A percentile compares a stretch with the other conserved stretches of the same genome.
phyloP scores from a whole-genome alignment of 2,888 invertebrate genomes.

The Cataglyphis livida region DNA sequence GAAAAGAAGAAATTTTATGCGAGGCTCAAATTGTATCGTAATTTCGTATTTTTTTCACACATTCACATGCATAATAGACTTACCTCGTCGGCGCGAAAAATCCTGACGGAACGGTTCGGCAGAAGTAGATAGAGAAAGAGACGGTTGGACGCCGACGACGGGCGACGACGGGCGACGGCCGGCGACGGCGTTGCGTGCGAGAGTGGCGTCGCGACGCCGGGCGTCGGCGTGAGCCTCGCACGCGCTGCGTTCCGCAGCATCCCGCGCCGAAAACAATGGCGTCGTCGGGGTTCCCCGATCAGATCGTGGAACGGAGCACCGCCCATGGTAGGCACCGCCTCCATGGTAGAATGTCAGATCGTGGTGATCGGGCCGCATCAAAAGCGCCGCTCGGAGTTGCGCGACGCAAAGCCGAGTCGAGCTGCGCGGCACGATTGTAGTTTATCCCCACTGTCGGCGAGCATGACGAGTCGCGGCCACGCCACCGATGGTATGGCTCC shows the following conservation, averaged over 20 bases:
- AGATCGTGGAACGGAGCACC: constrained; percentile 78
- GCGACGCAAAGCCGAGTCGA: constrained; percentile 62
- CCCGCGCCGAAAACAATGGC: constrained; percentile 79
- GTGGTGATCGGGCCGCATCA: constrained; percentile 67
- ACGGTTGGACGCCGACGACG: constrained; percentile 63
- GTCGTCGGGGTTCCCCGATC: constrained; percentile 68
- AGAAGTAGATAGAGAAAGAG: constrained; percentile 59
- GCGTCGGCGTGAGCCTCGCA: constrained; percentile 77
- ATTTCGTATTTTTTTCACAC: constrained; percentile 23
- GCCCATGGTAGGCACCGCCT: constrained; percentile 81
- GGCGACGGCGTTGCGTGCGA: constrained; percentile 78
- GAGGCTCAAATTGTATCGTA: not conserved
- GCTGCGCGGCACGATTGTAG: constrained; percentile 48
- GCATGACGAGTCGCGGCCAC: constrained; percentile 49
- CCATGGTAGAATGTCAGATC: constrained; percentile 75
- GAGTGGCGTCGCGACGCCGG: constrained; percentile 80
- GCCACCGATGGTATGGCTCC: constrained; percentile 62
- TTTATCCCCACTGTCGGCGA: constrained; percentile 47
- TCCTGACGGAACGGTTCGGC: constrained; percentile 56
- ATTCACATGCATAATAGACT: constrained; percentile 56
- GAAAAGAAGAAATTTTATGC: not conserved
- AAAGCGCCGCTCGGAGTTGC: constrained; percentile 33
- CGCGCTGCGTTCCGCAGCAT: constrained; percentile 63
- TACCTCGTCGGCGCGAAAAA: constrained; percentile 67
- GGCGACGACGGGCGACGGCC: constrained; percentile 64